Conservation (phyloP, 2,113 vertebrate species). For the Theristicus caerulescens region DNA sequence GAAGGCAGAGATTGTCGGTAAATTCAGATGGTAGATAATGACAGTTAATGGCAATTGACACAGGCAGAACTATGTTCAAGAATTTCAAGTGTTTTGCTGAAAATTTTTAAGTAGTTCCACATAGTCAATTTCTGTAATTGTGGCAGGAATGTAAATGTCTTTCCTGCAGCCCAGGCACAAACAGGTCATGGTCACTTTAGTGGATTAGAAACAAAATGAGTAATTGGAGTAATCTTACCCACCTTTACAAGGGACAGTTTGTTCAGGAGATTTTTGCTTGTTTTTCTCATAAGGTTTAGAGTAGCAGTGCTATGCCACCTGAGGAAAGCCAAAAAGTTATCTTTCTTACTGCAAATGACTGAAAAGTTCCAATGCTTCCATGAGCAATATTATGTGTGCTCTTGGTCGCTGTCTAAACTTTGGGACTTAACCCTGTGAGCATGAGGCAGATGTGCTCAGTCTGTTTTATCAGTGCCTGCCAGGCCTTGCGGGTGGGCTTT, state of each 20-base stretch:
- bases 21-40: background rate
- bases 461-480: background rate
- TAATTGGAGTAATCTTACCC: background rate
- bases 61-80: background rate
- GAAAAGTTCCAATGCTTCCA: background rate
- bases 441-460: background rate
- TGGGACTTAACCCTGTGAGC: background rate
- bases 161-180: background rate
- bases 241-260: background rate
- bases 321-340: background rate
- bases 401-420: too few species aligned
- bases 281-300: background rate
- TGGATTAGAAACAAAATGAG: background rate
- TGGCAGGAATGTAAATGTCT: background rate
- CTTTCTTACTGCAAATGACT: background rate
- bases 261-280: background rate
- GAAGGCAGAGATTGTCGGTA: background rate
- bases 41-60: background rate
- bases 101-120: background rate
- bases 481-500: fast-evolving
- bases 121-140: background rate
- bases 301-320: background rate
- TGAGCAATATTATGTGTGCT: background rate
- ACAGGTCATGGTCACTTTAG: background rate
- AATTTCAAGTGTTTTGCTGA: background rate